These are phyloP conservation scores for Helostoma temminkii DNA, from an alignment of 2,797 vertebrate species.

Conservation along the genomic window DNA sequence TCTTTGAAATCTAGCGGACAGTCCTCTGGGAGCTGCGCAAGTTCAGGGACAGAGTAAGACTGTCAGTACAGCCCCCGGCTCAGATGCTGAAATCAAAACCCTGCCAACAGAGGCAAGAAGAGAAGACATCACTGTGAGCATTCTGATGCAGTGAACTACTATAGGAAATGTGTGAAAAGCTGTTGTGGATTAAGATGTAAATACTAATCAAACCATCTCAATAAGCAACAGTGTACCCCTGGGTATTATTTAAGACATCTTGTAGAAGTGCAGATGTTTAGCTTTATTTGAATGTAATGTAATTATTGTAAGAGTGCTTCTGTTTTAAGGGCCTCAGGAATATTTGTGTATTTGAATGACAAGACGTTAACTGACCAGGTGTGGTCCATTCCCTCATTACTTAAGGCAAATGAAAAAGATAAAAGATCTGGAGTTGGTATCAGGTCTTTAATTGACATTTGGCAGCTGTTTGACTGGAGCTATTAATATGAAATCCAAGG, in stretches of 20 bases:
- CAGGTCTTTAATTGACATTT: too few relatives aligned
- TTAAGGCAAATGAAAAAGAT: too few relatives aligned
- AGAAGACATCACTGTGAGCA: slow-evolving; percentile 26
- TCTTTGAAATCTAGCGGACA: slow-evolving; percentile 39
- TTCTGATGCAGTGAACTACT: background rate
- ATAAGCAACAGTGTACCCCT: background rate
- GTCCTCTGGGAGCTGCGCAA: slow-evolving; percentile 41
- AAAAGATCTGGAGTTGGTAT: too few relatives aligned
- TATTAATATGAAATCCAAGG: too few relatives aligned
- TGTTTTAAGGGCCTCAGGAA: too few relatives aligned
- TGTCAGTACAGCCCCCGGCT: slow-evolving; percentile 19
- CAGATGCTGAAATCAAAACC: slow-evolving; percentile 38
- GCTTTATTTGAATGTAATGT: too few relatives aligned
- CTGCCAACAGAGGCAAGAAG: slow-evolving; percentile 23
- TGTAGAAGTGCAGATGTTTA: too few relatives aligned
- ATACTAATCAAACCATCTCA: background rate
- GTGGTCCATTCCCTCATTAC: too few relatives aligned
- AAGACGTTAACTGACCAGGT: too few relatives aligned
- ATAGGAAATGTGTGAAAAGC: background rate
- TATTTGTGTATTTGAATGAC: too few relatives aligned
- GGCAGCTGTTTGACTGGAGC: too few relatives aligned
- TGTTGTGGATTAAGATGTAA: background rate
- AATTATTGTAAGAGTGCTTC: too few relatives aligned
- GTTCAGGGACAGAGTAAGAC: slow-evolving; percentile 50
- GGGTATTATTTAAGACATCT: background rate